Percentiles rank a stretch among this genome's conserved stretches.
Conservation (phyloP, 1,140 invertebrate genomes). For the Parasteatoda tepidariorum region DNA sequence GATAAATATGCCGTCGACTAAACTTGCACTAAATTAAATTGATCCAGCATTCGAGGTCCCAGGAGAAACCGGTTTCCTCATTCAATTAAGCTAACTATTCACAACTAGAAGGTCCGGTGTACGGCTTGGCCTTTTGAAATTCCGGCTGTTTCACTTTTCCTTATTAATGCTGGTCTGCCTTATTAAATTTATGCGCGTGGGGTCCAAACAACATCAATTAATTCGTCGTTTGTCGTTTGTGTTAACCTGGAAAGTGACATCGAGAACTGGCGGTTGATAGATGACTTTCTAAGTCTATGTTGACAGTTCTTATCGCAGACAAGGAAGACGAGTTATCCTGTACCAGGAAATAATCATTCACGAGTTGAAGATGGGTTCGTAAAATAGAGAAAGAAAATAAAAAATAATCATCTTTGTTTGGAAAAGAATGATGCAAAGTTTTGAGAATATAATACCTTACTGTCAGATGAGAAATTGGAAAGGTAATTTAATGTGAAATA, state of each 20-base stretch:
- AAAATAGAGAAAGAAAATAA: neutral
- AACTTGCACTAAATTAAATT: neutral
- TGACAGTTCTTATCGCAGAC: neutral
- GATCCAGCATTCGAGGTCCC: neutral
- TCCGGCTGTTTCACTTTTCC: conserved; percentile 1
- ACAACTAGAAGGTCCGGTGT: neutral
- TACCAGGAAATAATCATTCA: neutral
- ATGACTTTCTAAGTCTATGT: conserved; percentile 2
- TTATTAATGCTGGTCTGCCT: neutral
- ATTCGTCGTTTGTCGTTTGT: conserved; percentile 37
- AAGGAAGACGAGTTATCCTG: neutral
- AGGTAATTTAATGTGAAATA: neutral
- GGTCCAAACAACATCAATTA: conserved; percentile 53
- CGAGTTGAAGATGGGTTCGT: neutral
- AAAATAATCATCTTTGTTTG: neutral
- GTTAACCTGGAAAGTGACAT: conserved; percentile 22
- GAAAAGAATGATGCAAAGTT: neutral
- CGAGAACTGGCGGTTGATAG: conserved; percentile 13
- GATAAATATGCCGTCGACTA: neutral
- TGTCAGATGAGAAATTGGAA: neutral
- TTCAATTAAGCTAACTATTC: conserved; percentile 26
- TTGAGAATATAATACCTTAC: neutral
- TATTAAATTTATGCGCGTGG: conserved; percentile 41
- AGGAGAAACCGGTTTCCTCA: neutral
- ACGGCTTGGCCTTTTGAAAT: neutral